Evolutionary conservation across 2,113 vertebrate genomes (phyloP), one percentile per base, ranked within the genome.

Genomic region (Gymnocephalus cernua): DNA sequence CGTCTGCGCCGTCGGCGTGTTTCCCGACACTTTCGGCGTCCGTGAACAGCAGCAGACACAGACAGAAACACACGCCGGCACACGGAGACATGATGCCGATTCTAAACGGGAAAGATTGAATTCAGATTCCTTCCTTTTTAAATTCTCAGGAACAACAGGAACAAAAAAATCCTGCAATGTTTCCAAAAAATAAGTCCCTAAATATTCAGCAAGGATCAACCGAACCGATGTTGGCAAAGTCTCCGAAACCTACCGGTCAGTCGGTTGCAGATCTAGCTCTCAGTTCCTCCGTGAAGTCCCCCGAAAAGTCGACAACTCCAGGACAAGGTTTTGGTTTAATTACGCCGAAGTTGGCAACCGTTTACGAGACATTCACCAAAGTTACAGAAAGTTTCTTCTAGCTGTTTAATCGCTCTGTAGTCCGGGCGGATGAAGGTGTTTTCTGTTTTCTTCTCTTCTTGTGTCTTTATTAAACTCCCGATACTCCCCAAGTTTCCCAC

Each of bases 11-110:
- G 14, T n/a, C n/a, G 0, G 38, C 38, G 0, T 23, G 71, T 11
- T 65, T 47, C 18, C 11, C 66, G 5, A 71, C 78, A 0, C 59
- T 87, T 61, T 70, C 74, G 2, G 81, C 88, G 1, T 77, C 54
- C 0, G 74, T 38, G 0, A 85, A 18, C 10, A 84, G 23, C 66
- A 91, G 75, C 80, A 93, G 68, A 27, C 1, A 38, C 6, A 91
- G 62, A 64, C 65, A 80, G 51, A 90, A 3, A 78, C 71, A 80
- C 32, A 90, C 11, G 19, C 7, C 5, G 0, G 79, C 10, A 3
- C 54, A 63, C 12, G 3, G 50, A 25, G 74, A 21, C 92, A 93
- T 93, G 79, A 51, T 3, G 25, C 18, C 21, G 18, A 29, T 14
- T 19, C 0, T 5, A 15, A 45, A 50, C 9, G 7, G 7, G 10